These are phyloP conservation scores for Petrosia ficiformis DNA, from an alignment of 37 sponge, comb jelly and placozoan genomes.

Conservation along the genomic window DNA sequence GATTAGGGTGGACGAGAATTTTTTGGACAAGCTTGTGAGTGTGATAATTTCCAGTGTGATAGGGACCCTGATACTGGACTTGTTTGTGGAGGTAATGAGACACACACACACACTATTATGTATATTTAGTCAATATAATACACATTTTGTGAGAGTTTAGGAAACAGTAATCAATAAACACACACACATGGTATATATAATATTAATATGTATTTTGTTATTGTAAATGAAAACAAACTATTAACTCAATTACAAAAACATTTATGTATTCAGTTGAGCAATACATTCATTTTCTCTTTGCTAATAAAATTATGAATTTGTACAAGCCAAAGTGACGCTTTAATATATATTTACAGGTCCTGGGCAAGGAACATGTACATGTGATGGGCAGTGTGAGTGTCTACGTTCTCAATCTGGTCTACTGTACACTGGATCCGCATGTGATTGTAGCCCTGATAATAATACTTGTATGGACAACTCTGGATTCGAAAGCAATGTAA, in stretches of 20 bases:
- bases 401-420: constrained; percentile 1
- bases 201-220: too few species aligned
- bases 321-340: neutral
- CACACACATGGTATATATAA: too few species aligned
- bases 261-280: too few species aligned
- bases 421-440: constrained; percentile 8
- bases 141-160: too few species aligned
- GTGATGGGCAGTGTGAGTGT: constrained; percentile 33
- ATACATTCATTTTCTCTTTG: too few species aligned
- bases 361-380: constrained; percentile 20
- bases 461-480: constrained; percentile 14
- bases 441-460: constrained; percentile 44
- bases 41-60: constrained; percentile 46
- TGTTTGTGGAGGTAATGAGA: constrained; percentile 14
- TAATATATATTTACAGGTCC: constrained; percentile 1
- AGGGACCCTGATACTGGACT: neutral
- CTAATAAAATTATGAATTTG: neutral
- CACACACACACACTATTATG: neutral
- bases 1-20: constrained; percentile 12
- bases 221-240: too few species aligned
- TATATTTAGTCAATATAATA: too few species aligned
- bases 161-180: too few species aligned
- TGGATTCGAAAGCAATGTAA: neutral
- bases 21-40: constrained; percentile 65
- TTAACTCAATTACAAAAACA: too few species aligned